phyloP scores from a whole-genome alignment of 2,797 vertebrate genomes.

The Eidolon dupreanum region DNA sequence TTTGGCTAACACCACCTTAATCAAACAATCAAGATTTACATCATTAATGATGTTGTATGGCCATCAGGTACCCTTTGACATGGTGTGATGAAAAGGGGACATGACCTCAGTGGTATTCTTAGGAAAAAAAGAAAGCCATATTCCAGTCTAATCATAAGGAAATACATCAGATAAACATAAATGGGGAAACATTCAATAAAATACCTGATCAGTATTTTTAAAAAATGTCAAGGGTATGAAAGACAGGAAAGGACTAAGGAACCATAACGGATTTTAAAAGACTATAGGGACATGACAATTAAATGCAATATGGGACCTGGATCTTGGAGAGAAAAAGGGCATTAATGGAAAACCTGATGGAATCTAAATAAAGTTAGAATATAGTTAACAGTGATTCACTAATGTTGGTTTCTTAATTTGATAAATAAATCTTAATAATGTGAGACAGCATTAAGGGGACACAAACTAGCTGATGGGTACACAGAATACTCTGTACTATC shows the following conservation, averaged over 20 bases:
- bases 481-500: neutral
- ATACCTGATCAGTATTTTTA: neutral
- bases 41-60: neutral
- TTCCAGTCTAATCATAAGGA: neutral
- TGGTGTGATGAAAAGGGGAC: neutral
- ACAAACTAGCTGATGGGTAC: neutral
- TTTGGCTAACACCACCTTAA: neutral
- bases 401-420: neutral
- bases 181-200: neutral
- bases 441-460: neutral
- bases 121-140: neutral
- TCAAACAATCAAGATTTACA: neutral
- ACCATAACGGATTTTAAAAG: neutral
- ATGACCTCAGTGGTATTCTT: neutral
- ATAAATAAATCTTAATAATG: neutral
- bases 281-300: neutral
- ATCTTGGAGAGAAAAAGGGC: neutral
- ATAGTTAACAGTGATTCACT: neutral
- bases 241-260: neutral
- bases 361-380: neutral
- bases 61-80: neutral
- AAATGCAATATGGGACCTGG: neutral
- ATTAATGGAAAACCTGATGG: neutral
- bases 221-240: neutral
- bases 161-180: neutral